Evolutionary conservation across 2,888 invertebrate genomes (phyloP).

Genomic region (Microplitis manilae): DNA sequence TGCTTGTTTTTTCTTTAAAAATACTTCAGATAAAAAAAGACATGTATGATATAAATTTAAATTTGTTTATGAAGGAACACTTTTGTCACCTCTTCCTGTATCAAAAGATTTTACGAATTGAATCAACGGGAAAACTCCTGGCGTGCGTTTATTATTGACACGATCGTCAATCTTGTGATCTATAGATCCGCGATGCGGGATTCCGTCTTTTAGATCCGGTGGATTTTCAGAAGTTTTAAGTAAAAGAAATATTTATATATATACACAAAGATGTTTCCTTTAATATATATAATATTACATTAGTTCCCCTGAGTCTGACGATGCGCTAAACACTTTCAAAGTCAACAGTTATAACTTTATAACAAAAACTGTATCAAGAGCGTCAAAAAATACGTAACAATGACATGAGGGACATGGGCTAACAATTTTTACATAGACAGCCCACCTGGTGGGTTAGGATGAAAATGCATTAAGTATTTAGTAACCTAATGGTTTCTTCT

Average conservation of each 20-base stretch:
- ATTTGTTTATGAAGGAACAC: neutral
- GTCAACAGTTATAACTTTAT: conserved; percentile 43
- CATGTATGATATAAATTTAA: conserved; percentile 5
- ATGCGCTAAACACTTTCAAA: conserved; percentile 64
- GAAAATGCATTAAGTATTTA: neutral
- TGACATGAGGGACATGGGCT: conserved; percentile 53
- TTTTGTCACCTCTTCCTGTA: conserved; percentile 42
- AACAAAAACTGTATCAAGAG: conserved; percentile 57
- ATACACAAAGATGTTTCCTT: neutral
- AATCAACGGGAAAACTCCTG: conserved; percentile 56
- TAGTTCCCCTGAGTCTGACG: conserved; percentile 53
- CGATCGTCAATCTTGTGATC: conserved; percentile 63
- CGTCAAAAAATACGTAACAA: conserved; percentile 56
- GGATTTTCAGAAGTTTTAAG: conserved; percentile 8
- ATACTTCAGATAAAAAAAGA: neutral
- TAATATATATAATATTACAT: neutral
- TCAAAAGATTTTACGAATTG: conserved; percentile 25
- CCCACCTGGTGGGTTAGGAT: conserved; percentile 56
- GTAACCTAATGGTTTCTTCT: neutral
- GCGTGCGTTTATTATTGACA: conserved; percentile 60
- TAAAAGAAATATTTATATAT: conserved; percentile 17
- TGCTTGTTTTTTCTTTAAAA: neutral
- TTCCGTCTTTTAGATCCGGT: conserved; percentile 26
- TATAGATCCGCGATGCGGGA: conserved; percentile 41
- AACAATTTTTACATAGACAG: conserved; percentile 59